phyloP scores from a whole-genome alignment of 2,113 vertebrate species.

The Phalacrocorax aristotelis region DNA sequence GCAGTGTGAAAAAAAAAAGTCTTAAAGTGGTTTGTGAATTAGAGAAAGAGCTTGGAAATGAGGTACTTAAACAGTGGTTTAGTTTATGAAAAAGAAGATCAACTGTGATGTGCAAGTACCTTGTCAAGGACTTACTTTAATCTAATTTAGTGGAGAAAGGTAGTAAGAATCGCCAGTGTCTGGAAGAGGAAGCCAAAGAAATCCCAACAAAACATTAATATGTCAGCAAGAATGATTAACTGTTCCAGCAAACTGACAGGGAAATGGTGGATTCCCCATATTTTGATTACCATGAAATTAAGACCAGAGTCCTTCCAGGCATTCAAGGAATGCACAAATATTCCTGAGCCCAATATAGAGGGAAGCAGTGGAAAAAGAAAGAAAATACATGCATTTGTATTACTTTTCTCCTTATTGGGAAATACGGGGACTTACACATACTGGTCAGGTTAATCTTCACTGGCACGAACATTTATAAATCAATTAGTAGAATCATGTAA shows the following conservation, averaged over 20 bases:
- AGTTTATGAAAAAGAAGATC: not conserved
- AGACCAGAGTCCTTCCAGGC: accelerated
- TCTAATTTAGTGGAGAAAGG: not conserved
- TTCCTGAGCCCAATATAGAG: accelerated
- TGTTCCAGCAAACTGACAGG: not conserved
- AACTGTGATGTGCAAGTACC: not conserved
- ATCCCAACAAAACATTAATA: not conserved
- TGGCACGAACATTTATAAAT: not conserved
- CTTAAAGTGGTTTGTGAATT: not conserved
- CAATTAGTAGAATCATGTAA: not conserved
- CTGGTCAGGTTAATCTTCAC: not conserved
- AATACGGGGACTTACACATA: accelerated
- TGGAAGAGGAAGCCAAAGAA: not conserved
- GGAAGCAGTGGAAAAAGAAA: not conserved
- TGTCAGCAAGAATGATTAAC: not conserved
- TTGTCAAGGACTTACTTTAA: not conserved
- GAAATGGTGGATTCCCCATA: not conserved
- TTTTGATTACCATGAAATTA: not conserved
- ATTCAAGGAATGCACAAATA: not conserved
- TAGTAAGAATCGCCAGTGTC: not conserved
- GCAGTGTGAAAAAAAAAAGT: not conserved
- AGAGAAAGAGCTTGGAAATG: not conserved
- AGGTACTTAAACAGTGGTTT: not conserved
- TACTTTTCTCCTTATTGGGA: not conserved
- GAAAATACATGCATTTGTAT: not conserved